Evolutionary conservation across 2,888 invertebrate species (phyloP).

Genomic region (Rutpela maculata): DNA sequence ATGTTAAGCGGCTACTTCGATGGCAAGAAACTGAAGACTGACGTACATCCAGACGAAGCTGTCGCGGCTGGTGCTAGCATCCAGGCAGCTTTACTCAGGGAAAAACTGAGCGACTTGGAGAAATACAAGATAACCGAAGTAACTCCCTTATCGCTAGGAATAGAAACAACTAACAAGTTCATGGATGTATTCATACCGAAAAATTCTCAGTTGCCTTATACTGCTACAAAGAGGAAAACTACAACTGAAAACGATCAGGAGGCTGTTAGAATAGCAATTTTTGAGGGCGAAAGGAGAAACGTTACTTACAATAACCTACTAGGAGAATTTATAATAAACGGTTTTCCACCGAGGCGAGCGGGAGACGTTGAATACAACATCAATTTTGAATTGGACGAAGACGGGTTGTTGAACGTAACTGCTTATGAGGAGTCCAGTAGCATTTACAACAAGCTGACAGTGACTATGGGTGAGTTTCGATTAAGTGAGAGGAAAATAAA

Average conservation of each 20-base stretch:
- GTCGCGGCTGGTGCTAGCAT: conserved; percentile 62
- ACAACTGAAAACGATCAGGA: conserved; percentile 55
- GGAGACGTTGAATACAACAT: conserved; percentile 41
- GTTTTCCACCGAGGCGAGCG: conserved; percentile 49
- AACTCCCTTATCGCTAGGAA: conserved; percentile 60
- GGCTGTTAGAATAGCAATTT: conserved; percentile 45
- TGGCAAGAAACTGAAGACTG: conserved; percentile 51
- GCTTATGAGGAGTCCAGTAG: conserved; percentile 51
- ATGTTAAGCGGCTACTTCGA: conserved; percentile 55
- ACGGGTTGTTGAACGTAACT: conserved; percentile 56
- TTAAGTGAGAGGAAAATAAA: conserved; percentile 52
- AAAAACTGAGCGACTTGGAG: conserved; percentile 42
- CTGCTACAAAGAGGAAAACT: not conserved
- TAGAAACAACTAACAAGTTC: conserved; percentile 46
- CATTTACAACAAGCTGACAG: conserved; percentile 49
- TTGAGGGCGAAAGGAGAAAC: conserved; percentile 55
- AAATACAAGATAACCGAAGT: conserved; percentile 58
- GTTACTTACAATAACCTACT: conserved; percentile 48
- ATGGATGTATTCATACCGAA: conserved; percentile 57
- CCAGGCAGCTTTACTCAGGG: conserved; percentile 57
- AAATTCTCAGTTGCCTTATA: conserved; percentile 55
- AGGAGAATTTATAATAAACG: conserved; percentile 44
- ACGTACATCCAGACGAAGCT: conserved; percentile 62
- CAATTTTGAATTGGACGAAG: conserved; percentile 47
- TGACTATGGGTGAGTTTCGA: conserved; percentile 49